These are phyloP conservation scores for Psittacula cyanocephala DNA, from an alignment of 2,113 vertebrate genomes.

Conservation along the genomic window DNA sequence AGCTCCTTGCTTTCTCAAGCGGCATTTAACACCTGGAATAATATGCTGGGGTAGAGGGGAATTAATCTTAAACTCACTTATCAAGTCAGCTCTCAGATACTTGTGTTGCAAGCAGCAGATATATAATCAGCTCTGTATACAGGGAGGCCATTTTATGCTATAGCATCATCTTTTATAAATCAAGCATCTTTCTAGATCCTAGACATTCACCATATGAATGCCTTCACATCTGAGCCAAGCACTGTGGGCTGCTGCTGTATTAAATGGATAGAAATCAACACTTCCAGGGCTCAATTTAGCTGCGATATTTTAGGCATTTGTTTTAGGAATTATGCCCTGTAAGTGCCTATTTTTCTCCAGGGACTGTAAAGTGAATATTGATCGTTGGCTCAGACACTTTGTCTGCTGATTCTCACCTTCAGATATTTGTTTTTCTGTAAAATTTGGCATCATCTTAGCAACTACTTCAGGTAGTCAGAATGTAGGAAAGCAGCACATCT, in stretches of 20 bases:
- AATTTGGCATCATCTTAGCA: background rate
- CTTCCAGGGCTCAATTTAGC: background rate
- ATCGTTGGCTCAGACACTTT: background rate
- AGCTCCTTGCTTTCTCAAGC: background rate
- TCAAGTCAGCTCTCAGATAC: background rate
- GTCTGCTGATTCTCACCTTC: background rate
- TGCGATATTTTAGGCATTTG: constrained; percentile 25
- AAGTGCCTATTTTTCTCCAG: background rate
- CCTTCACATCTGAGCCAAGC: background rate
- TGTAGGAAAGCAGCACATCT: background rate
- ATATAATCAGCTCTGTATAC: background rate
- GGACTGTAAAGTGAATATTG: constrained; percentile 8
- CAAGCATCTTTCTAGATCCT: background rate
- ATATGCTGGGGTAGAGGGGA: background rate
- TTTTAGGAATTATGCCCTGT: background rate
- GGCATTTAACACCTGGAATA: background rate
- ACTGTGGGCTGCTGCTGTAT: background rate
- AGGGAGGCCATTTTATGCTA: background rate
- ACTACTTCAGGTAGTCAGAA: background rate
- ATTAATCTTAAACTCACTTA: background rate
- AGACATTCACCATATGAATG: fast-evolving
- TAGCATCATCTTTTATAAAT: background rate
- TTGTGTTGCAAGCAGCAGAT: background rate
- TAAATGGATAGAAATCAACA: background rate
- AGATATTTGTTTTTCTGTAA: background rate